Base-by-base conservation (phyloP, 2,888 invertebrate species). In the Maniola hyperantus region DNA sequence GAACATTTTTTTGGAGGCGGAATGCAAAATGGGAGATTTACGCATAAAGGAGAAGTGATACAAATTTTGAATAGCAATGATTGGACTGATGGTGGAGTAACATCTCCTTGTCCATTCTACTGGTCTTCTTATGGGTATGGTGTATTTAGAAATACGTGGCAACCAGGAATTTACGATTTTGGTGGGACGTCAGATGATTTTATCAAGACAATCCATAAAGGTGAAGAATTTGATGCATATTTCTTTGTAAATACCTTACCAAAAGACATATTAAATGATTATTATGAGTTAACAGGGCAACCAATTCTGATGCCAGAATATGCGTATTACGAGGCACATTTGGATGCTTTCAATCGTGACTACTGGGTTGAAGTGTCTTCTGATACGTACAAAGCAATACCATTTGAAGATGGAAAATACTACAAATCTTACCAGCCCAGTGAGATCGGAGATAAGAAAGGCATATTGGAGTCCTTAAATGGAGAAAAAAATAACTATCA, bases 21-120 rank as follows among this genome's bases (percentile, higher is more conserved):
- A 39, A 91, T 91, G 91, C 91, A 91, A 71, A 91, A 91, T 71
- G 91, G 91, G 5, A 82, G 87, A 73, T 92, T 91, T 66, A 80
- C 84, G 18, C 91, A 91, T 70, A 91, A 91, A 79, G 85, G 86
- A 42, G 75, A 87, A 77, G 66, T 76, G 11, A 91, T 91, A 72
- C 64, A 81, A 18, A 89, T 92, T 60, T 75, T 79, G 1, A 91
- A 91, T 66, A 83, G 84, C 5, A 90, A 90, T 70, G 81, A 83
- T 60, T 91, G 91, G 91, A 73, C 74, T 5, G 87, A 89, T 67
- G 88, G 87, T 8, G 90, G 87, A 1, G 89, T 91, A 0, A 78
- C 91, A 1, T 92, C 91, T 2, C 91, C 91, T 1, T 85, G 82
- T 66, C 91, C 91, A 0, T 92, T 91, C 70, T 91, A 84, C 70